Percentiles rank a stretch among this genome's conserved stretches.
Evolutionary conservation across 37 sponge, comb jelly and placozoan species (phyloP).

Genomic region (Haliclona indistincta): DNA sequence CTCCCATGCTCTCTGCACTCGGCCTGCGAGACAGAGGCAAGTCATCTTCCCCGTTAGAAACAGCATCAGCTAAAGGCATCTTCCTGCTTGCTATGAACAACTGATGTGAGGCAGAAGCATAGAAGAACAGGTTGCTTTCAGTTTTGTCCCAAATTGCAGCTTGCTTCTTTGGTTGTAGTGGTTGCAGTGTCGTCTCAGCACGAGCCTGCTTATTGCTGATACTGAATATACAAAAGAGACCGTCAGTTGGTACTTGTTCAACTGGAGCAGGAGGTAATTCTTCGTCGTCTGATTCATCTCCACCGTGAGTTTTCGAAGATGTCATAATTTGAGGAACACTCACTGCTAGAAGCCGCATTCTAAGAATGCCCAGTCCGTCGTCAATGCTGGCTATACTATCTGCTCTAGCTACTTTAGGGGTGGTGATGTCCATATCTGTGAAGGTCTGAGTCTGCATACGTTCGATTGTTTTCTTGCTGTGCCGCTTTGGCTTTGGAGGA

Average conservation of each 20-base stretch:
- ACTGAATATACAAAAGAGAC: conserved; percentile 7
- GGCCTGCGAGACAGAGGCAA: background rate
- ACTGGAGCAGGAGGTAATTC: background rate
- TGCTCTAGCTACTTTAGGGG: background rate
- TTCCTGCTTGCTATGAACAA: background rate
- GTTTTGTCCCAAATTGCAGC: conserved; percentile 4
- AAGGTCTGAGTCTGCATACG: too few species aligned
- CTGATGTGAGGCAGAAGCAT: background rate
- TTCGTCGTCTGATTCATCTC: background rate
- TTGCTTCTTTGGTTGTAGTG: background rate
- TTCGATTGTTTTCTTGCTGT: too few species aligned
- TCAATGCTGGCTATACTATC: background rate
- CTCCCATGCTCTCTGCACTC: background rate
- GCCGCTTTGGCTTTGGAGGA: too few species aligned
- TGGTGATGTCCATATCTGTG: background rate
- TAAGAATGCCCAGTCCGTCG: background rate
- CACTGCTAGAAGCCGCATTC: background rate
- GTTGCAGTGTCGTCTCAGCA: background rate
- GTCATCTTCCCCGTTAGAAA: too few species aligned
- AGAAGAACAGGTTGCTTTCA: background rate
- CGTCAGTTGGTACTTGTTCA: background rate
- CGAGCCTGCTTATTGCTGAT: background rate
- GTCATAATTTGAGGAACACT: background rate
- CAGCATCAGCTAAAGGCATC: background rate
- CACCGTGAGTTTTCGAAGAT: background rate